Evolutionary conservation across 2,113 vertebrate genomes (phyloP).

Genomic region (Pipra filicauda): DNA sequence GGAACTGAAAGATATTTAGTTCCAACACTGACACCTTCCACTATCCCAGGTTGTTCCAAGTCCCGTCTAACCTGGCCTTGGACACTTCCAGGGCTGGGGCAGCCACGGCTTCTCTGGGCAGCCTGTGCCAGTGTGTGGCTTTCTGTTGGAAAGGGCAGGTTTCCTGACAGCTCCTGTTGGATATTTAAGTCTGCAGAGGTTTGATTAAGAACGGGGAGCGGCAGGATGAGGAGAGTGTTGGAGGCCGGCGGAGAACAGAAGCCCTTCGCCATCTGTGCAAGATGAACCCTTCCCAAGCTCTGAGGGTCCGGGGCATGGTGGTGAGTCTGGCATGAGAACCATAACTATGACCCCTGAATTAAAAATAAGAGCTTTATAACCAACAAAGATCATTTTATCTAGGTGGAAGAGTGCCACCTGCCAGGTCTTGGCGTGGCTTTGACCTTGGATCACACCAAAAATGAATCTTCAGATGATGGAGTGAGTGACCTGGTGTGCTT

Average conservation of each 20-base stretch:
- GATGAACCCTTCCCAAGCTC: constrained; percentile 97
- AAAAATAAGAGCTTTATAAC: neutral
- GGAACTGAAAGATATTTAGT: neutral
- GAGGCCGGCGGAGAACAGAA: constrained; percentile 93
- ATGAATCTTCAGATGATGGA: constrained; percentile 86
- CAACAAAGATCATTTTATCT: neutral
- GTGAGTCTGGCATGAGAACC: constrained; percentile 66
- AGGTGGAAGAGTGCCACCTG: constrained; percentile 97
- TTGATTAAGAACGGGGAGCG: constrained; percentile 96
- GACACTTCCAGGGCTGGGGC: neutral
- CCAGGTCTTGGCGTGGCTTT: constrained; percentile 95
- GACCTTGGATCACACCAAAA: constrained; percentile 93
- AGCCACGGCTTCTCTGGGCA: neutral
- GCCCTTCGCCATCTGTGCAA: constrained; percentile 93
- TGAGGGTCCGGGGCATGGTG: constrained; percentile 98
- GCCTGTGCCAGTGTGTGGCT: neutral
- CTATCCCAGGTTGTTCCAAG: neutral
- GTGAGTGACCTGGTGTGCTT: constrained; percentile 96
- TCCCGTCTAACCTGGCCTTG: neutral
- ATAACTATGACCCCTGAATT: rapidly evolving
- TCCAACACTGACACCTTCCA: neutral
- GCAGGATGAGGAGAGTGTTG: constrained; percentile 94
- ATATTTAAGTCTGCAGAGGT: constrained; percentile 88
- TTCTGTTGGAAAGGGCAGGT: neutral
- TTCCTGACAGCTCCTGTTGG: neutral